Base-by-base conservation (phyloP, 2,888 invertebrate species). In the Dinocampus coccinellae region DNA sequence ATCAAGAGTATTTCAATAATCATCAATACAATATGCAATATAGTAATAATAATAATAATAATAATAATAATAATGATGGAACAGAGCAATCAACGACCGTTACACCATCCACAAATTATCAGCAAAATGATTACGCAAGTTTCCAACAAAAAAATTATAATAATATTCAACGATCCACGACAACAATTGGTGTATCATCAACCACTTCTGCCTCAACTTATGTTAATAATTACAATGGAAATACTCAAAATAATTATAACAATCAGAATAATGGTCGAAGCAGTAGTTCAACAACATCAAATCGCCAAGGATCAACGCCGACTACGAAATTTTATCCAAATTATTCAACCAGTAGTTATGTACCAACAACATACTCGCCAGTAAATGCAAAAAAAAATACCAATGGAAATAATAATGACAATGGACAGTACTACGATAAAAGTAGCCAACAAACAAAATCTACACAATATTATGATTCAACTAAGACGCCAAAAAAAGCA, bases 361-460 rank as follows among this genome's bases (percentile, higher is more conserved):
- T 86, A 1, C 89, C 90, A 0, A 90, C 90, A 0, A 90, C 90
- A 1, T 82, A 88, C 65, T 86, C 86, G 55, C 87, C 89, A 9
- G 76, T 80, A 0, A 81, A 83, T 0, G 85, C 84, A 20, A 85
- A 84, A 36, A 53, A 62, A 1, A 74, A 73, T 42, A 73, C 72
- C 0, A 36, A 20, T n/a, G 72, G 70, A 39, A 70, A 68, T 3
- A 57, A 71, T 9, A 78, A 69, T 34, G 66, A 64, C 2, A 74
- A 75, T 61, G 70, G 75, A 20, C 82, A 83, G 16, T 84, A 83
- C 52, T 79, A 76, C 42, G 82, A 84, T 0, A 84, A 82, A 61
- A 69, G 66, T 22, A 74, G 61, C 55, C 55, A 70, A 60, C 61
- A 79, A 0, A 72, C 77, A 1, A 80, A 81, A 58, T 79, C 84